phyloP scores from a whole-genome alignment of 2,888 invertebrate species.

The Hypercompe scribonia region DNA sequence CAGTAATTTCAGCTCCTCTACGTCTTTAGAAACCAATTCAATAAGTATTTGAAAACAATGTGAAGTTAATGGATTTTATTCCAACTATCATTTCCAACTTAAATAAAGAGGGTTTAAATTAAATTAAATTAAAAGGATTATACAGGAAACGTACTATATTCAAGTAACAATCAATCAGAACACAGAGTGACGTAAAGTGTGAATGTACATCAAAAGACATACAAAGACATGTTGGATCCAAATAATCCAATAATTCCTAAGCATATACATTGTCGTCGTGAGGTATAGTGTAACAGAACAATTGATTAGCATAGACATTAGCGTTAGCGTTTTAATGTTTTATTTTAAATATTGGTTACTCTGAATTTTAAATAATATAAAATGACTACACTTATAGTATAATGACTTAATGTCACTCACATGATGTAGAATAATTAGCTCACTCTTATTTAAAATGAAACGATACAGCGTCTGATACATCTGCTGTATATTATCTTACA shows the following conservation, averaged over 20 bases:
- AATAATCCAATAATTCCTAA: not conserved
- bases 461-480: too few species aligned
- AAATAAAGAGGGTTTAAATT: too few species aligned
- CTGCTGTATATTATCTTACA: too few species aligned
- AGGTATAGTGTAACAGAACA: not conserved
- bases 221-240: not conserved
- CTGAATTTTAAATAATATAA: too few species aligned
- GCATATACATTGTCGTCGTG: not conserved
- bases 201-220: too few species aligned
- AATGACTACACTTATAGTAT: too few species aligned
- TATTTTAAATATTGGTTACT: too few species aligned
- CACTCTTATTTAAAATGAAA: too few species aligned
- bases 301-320: too few species aligned
- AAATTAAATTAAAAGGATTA: too few species aligned
- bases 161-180: not conserved
- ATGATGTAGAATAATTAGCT: too few species aligned
- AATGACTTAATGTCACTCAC: too few species aligned
- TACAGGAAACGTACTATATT: not conserved
- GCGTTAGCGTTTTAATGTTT: not conserved
- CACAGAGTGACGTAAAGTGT: not conserved
- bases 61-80: constrained; percentile 21
- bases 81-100: constrained; percentile 17
- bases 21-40: constrained; percentile 54
- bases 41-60: constrained; percentile 36
- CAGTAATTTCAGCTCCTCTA: constrained; percentile 36